These are phyloP conservation scores for Campylomormyrus tamandua DNA, from an alignment of 2,113 vertebrate genomes.

Conservation along the genomic window DNA sequence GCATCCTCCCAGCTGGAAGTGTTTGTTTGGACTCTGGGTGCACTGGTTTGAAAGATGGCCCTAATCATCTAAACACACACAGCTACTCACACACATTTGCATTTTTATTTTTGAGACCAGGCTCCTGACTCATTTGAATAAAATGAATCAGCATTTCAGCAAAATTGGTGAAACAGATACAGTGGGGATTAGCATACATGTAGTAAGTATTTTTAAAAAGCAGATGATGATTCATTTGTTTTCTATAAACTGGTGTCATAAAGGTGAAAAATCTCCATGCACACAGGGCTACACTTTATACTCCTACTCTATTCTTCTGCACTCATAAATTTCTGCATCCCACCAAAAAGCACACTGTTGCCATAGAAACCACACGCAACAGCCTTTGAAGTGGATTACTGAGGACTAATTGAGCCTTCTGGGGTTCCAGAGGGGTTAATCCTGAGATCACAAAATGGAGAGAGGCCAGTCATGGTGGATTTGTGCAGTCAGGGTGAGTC, in stretches of 20 bases:
- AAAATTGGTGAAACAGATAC: background rate
- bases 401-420: background rate
- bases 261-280: background rate
- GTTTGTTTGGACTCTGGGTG: background rate
- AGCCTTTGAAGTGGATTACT: background rate
- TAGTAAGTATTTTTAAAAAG: background rate
- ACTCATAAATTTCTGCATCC: background rate
- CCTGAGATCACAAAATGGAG: background rate
- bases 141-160: background rate
- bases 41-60: background rate
- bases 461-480: background rate
- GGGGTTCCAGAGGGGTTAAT: background rate
- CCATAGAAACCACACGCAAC: background rate
- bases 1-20: background rate
- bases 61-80: constrained; percentile 8
- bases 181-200: background rate
- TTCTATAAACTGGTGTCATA: background rate
- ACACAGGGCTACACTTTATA: background rate
- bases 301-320: background rate
- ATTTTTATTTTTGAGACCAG: background rate
- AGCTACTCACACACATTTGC: constrained; percentile 9
- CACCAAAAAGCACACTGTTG: background rate
- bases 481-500: background rate
- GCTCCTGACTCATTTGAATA: background rate
- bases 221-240: background rate